These are phyloP conservation scores for Galagoides demidoff DNA, from an alignment of 2,797 vertebrate species.

Conservation along the genomic window DNA sequence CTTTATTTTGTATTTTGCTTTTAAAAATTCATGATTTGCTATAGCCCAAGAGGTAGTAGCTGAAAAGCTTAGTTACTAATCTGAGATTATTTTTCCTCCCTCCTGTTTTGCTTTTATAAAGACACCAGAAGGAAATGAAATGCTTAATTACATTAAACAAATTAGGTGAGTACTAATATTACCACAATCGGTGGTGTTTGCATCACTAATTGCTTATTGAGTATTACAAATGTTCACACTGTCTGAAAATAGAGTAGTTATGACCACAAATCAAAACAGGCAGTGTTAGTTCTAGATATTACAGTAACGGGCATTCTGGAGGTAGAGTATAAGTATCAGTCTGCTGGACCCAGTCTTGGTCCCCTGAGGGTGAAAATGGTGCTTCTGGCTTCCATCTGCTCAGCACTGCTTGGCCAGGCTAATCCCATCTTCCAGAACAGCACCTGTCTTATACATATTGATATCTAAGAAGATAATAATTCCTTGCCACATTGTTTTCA, in stretches of 20 bases:
- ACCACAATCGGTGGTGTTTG: not conserved
- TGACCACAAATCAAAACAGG: not conserved
- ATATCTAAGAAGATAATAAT: slow-evolving; percentile 34
- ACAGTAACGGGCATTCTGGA: not conserved
- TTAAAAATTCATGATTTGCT: slow-evolving; percentile 47
- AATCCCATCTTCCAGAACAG: not conserved
- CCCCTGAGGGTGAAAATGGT: not conserved
- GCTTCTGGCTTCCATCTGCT: not conserved
- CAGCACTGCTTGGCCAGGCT: not conserved
- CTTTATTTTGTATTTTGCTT: slow-evolving; percentile 55
- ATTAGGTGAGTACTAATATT: slow-evolving; percentile 53
- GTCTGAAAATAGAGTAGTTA: slow-evolving; percentile 2
- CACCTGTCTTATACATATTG: not conserved
- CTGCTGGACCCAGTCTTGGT: not conserved
- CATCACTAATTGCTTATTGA: slow-evolving; percentile 48
- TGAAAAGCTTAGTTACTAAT: slow-evolving; percentile 58
- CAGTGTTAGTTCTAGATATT: not conserved
- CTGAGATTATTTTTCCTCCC: slow-evolving; percentile 37
- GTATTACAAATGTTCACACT: slow-evolving; percentile 2
- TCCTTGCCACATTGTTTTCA: slow-evolving; percentile 49
- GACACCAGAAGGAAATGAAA: slow-evolving; percentile 65
- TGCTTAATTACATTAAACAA: slow-evolving; percentile 69
- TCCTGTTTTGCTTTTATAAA: slow-evolving; percentile 62
- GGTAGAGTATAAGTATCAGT: not conserved
- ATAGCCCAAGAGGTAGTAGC: not conserved